These are phyloP conservation scores for Percopsis omiscomaycus DNA, from an alignment of 2,797 vertebrate species.

Conservation along the genomic window DNA sequence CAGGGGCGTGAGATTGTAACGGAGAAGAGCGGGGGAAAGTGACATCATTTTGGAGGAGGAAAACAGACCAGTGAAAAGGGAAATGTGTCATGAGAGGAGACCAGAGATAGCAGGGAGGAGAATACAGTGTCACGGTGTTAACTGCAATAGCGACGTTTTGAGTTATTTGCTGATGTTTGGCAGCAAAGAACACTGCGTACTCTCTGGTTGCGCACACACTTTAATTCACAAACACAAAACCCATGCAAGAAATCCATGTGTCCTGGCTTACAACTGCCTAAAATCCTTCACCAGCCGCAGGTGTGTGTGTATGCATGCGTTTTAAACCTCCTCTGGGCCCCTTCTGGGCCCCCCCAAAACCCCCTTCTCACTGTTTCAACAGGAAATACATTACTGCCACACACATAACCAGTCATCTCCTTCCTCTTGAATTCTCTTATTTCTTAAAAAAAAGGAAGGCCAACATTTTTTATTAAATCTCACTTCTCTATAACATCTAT, in stretches of 20 bases:
- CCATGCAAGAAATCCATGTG: background rate
- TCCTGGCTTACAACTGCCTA: slow-evolving; percentile 2
- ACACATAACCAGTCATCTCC: slow-evolving; percentile 35
- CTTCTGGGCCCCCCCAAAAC: background rate
- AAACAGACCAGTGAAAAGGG: slow-evolving; percentile 7
- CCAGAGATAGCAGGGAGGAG: background rate
- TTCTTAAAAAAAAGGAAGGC: slow-evolving; percentile 38
- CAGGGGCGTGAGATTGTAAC: background rate
- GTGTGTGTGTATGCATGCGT: slow-evolving; percentile 35
- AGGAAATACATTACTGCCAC: slow-evolving; percentile 50
- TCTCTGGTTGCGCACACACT: slow-evolving; percentile 16
- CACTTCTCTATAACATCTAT: slow-evolving; percentile 9
- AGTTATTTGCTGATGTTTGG: slow-evolving; percentile 8
- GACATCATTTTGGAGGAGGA: slow-evolving; percentile 3
- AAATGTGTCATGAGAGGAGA: slow-evolving; percentile 21
- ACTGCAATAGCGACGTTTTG: slow-evolving; percentile 15
- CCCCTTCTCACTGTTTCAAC: slow-evolving; percentile 44
- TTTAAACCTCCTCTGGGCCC: background rate
- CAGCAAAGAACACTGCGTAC: slow-evolving; percentile 15
- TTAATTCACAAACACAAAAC: too few species aligned
- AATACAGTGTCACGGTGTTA: background rate
- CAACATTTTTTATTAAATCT: background rate
- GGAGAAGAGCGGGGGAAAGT: background rate
- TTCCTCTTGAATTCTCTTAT: slow-evolving; percentile 22
- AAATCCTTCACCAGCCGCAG: slow-evolving; percentile 46